phyloP scores from a whole-genome alignment of 2,797 vertebrate genomes.

The Eremophila alpestris region DNA sequence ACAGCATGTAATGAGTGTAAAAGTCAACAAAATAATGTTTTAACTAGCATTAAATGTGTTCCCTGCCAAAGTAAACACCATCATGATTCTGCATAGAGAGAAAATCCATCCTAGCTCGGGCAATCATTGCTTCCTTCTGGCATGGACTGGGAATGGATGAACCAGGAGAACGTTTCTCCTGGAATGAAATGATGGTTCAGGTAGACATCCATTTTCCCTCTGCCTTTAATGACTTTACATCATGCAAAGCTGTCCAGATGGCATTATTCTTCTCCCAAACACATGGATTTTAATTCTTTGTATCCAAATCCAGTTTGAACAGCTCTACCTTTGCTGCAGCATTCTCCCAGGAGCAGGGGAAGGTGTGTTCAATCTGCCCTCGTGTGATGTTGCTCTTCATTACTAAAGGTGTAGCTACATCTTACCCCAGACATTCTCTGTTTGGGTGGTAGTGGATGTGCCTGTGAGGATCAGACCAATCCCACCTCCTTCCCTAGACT shows the following conservation, averaged over 20 bases:
- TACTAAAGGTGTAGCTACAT: neutral
- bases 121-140: neutral
- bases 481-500: neutral
- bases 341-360: neutral
- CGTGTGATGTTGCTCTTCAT: neutral
- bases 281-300: neutral
- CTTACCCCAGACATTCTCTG: neutral
- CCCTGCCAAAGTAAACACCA: slow-evolving; percentile 43
- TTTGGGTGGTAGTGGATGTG: neutral
- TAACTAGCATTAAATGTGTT: slow-evolving; percentile 35
- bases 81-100: neutral
- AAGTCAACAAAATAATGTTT: slow-evolving; percentile 54
- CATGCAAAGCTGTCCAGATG: neutral
- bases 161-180: neutral
- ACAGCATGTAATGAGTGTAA: slow-evolving; percentile 37
- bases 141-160: neutral
- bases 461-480: neutral
- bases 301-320: neutral
- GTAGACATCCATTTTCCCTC: neutral
- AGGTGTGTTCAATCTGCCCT: neutral
- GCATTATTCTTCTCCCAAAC: neutral
- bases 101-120: neutral
- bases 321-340: neutral
- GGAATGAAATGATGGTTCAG: neutral
- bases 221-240: neutral